These are phyloP conservation scores for Pseudanteris insignis DNA, from an alignment of 2,888 invertebrate species.

Conservation along the genomic window DNA sequence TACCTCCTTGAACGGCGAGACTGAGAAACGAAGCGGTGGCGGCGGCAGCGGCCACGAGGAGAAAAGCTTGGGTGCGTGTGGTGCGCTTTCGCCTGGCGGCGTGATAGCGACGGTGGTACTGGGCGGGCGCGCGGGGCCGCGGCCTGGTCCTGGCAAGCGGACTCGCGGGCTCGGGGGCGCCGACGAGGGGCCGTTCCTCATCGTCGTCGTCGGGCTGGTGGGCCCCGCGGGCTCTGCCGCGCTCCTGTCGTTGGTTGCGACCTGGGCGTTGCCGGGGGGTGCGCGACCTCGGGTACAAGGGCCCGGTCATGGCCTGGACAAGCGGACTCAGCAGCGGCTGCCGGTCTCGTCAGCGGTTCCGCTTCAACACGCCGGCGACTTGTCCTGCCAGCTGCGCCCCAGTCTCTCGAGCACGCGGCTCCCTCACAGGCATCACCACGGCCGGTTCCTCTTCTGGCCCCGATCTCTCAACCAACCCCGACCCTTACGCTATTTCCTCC, in stretches of 20 bases:
- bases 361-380: constrained; percentile 51
- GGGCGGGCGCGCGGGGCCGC: constrained; percentile 12
- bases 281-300: constrained; percentile 35
- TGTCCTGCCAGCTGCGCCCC: constrained; percentile 50
- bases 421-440: constrained; percentile 59
- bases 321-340: constrained; percentile 58
- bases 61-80: constrained; percentile 25
- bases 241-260: constrained; percentile 48
- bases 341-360: constrained; percentile 63
- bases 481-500: background rate
- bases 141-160: constrained; percentile 7
- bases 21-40: constrained; percentile 58
- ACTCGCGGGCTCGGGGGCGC: constrained; percentile 2
- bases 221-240: constrained; percentile 38
- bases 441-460: constrained; percentile 32
- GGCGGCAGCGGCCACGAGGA: constrained; percentile 53
- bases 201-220: constrained; percentile 37
- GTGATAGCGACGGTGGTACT: constrained; percentile 29
- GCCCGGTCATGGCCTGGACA: constrained; percentile 54
- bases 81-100: constrained; percentile 38
- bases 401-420: constrained; percentile 43
- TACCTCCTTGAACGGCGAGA: constrained; percentile 58
- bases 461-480: constrained; percentile 8
- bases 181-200: constrained; percentile 33
- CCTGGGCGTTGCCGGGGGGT: constrained; percentile 32